Evolutionary conservation across 2,797 vertebrate genomes (phyloP), one percentile per base, ranked within the genome.

Genomic region (Masticophis lateralis): DNA sequence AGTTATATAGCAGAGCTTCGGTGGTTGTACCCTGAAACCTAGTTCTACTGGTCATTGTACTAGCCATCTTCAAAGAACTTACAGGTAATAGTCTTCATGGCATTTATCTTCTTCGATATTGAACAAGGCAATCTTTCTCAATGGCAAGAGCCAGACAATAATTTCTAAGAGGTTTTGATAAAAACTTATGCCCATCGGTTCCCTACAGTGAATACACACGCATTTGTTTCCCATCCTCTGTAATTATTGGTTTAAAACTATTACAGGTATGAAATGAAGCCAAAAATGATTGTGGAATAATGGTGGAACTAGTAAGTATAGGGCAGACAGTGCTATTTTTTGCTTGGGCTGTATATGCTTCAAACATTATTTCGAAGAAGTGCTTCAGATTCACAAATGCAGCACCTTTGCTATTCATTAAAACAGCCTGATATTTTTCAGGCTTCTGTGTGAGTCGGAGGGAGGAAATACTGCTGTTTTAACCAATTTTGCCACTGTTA

Each of bases 1-100:
- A 95, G 88, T 95, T 51, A 92, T 93, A 90, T 91, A 60, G 94
- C 96, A 87, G 83, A 92, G 94, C 92, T 93, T 90, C 32, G 55
- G 86, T 59, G 51, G 90, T 53, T 83, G 18, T 4, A 91, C 90
- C 90, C 90, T 86, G 16, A 66, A 89, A 90, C 56, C 90, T 93
- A 37, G 16, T 93, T 93, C 87, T 88, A 43, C 13, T 89, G 57
- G 57, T 47, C 90, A 83, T 91, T 86, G 16, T 89, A 55, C 59
- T 32, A 91, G 25, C 61, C 90, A 93, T 53, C 66, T 87, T 60
- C 32, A 83, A 91, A 91, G 57, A 93, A 79, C 69, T 59, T 91
- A 93, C n/a, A 93, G 55, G 86, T 56, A 56, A 91, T 66, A 32
- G 13, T 88, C 89, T 93, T 12, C 18, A 51, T 13, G 16, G 55